phyloP scores from a whole-genome alignment of 2,888 invertebrate species.

The Matsumyia berberina region DNA sequence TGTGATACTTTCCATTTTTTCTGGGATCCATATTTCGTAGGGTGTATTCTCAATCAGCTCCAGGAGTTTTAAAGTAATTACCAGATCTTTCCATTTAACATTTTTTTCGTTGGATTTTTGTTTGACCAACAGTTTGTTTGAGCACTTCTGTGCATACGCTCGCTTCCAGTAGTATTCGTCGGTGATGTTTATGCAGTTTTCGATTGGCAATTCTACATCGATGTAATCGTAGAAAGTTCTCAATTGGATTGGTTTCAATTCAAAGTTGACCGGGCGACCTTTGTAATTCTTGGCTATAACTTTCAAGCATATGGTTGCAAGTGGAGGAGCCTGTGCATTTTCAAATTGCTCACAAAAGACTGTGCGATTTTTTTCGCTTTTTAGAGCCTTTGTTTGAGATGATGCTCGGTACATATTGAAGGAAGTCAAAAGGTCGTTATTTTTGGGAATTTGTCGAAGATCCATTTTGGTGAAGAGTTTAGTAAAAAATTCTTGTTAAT shows the following conservation, averaged over 20 bases:
- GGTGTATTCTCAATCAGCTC: conserved; percentile 80
- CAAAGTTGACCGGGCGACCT: conserved; percentile 64
- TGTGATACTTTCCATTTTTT: conserved; percentile 78
- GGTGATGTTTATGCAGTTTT: conserved; percentile 79
- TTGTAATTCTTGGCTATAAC: conserved; percentile 77
- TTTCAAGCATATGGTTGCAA: conserved; percentile 79
- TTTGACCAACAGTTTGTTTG: conserved; percentile 77
- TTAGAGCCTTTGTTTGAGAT: conserved; percentile 60
- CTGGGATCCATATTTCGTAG: conserved; percentile 79
- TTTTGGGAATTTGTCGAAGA: conserved; percentile 77
- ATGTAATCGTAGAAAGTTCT: conserved; percentile 79
- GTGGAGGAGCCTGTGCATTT: conserved; percentile 76
- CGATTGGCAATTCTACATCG: conserved; percentile 79
- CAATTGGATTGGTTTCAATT: conserved; percentile 76
- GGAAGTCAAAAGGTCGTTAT: conserved; percentile 74
- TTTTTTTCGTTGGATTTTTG: conserved; percentile 71
- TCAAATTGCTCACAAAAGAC: conserved; percentile 79
- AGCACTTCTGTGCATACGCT: conserved; percentile 79
- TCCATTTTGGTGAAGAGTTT: conserved; percentile 33
- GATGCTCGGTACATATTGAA: conserved; percentile 79
- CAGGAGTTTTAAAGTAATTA: conserved; percentile 79
- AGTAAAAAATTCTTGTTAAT: background rate
- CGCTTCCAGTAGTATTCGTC: conserved; percentile 81
- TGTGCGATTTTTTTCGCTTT: conserved; percentile 78
- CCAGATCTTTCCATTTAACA: conserved; percentile 79